These are phyloP conservation scores for Drosophila vallismaia DNA, from an alignment of 2,888 invertebrate genomes.

Conservation along the genomic window DNA sequence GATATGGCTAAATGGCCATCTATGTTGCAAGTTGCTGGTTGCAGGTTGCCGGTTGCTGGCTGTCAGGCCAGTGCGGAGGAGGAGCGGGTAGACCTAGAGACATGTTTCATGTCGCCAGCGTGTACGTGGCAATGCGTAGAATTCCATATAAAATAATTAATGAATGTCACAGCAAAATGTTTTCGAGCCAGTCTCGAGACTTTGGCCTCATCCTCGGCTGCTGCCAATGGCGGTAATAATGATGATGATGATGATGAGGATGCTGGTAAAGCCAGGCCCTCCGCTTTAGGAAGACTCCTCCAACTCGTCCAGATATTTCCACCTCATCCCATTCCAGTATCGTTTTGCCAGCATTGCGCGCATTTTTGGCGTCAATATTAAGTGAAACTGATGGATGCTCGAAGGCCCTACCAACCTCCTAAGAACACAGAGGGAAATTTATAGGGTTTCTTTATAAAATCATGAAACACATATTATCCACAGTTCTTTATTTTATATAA, in stretches of 20 bases:
- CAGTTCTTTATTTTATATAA: too few species aligned
- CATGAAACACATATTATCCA: too few species aligned
- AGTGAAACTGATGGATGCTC: constrained; percentile 82
- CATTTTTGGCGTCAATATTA: constrained; percentile 84
- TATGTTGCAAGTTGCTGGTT: constrained; percentile 55
- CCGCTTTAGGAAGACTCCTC: constrained; percentile 14
- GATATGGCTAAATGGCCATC: constrained; percentile 76
- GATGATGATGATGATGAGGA: constrained; percentile 15
- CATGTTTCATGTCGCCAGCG: constrained; percentile 80
- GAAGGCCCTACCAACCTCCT: constrained; percentile 47
- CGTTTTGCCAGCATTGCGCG: constrained; percentile 83
- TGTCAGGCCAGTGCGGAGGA: constrained; percentile 1
- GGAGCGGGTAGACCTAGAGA: constrained; percentile 51
- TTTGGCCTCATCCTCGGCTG: constrained; percentile 18
- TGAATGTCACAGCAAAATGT: constrained; percentile 82
- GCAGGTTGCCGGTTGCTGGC: neutral
- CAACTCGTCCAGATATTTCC: constrained; percentile 8
- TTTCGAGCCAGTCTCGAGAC: constrained; percentile 59
- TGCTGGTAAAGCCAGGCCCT: constrained; percentile 1
- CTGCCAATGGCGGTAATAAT: constrained; percentile 1
- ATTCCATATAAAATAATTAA: constrained; percentile 83
- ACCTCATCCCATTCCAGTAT: constrained; percentile 63
- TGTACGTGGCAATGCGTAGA: constrained; percentile 82
- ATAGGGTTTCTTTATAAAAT: too few species aligned
- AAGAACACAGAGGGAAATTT: constrained; percentile 2